Evolutionary conservation across 2,113 vertebrate genomes (phyloP), one percentile per base, ranked within the genome.

Genomic region (Cyrtonyx montezumae): DNA sequence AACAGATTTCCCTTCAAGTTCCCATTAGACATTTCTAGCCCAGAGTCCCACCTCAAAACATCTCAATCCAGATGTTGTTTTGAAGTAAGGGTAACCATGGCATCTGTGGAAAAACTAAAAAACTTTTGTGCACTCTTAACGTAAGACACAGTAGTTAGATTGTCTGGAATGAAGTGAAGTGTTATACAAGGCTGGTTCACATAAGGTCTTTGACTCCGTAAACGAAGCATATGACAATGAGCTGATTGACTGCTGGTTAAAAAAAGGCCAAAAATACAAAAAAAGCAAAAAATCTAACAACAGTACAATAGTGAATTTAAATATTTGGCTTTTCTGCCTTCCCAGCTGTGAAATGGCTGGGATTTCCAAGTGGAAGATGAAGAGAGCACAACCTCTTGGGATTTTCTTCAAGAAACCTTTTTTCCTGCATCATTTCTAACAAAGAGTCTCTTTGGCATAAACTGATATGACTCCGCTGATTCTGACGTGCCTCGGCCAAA

Each of bases 31-130:
- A 2, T 95, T 95, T 96, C 90, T 92, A 67, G 84, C 56, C 43
- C 30, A 79, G 85, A 89, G 62, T 61, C 67, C 56, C 11, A 32
- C 62, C 79, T 96, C 79, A 86, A 92, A 83, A 92, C 88, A 83
- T 84, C 62, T 79, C 75, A n/a, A 90, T 96, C 96, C 97, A 97
- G 97, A 96, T 95, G 96, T 93, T 98, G 94, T 96, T 97, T 97
- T 95, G 94, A 88, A 94, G 59, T 82, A 62, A 30, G 63, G 58
- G 95, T 95, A 94, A 95, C 95, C 89, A 96, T 97, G 96, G 96
- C 95, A 95, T 94, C 91, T 95, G 90, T 88, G 89, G 89, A 90
- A 97, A 96, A 94, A 97, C 91, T 98, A 96, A 96, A 88, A 70
- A 88, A 56, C 94, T 97, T 97, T 97, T 98, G 91, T 97, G 79